A percentile compares a stretch with the other conserved stretches of the same genome.
Evolutionary conservation across 2,888 invertebrate species (phyloP).

Genomic region (Mesorhabditis sp.): DNA sequence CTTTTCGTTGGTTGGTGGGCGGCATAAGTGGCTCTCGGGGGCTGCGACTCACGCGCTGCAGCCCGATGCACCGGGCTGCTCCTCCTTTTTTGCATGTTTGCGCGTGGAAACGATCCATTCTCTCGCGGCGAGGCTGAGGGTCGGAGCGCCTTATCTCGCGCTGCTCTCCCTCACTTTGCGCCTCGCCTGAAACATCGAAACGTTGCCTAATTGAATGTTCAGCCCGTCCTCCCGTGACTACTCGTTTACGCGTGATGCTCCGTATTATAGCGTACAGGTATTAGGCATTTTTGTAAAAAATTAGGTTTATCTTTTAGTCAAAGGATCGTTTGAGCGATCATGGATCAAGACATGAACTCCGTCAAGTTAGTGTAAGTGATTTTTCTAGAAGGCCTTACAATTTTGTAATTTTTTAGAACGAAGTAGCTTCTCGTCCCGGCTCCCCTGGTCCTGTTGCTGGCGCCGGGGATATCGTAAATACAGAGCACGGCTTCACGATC

Average conservation of each 20-base stretch:
- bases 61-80: too few species aligned
- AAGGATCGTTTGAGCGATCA: background rate
- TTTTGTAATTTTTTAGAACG: background rate
- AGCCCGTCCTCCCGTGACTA: conserved; percentile 6
- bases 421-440: conserved; percentile 17
- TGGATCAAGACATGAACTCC: conserved; percentile 6
- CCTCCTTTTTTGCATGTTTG: too few species aligned
- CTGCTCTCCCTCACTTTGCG: too few species aligned
- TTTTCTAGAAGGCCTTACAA: background rate
- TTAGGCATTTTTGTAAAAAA: background rate
- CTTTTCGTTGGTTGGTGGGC: too few species aligned
- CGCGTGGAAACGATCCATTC: too few species aligned
- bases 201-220: background rate
- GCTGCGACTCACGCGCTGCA: too few species aligned
- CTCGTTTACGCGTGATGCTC: conserved; percentile 5
- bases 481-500: conserved; percentile 51
- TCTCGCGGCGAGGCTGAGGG: too few species aligned
- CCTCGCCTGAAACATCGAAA: background rate
- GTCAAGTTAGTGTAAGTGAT: background rate
- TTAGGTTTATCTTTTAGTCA: background rate
- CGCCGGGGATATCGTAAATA: conserved; percentile 50
- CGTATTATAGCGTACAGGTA: conserved; percentile 4
- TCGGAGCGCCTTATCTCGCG: too few species aligned
- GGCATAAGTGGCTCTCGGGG: too few species aligned
- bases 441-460: conserved; percentile 47